These are phyloP conservation scores for Geodia barretti DNA, from an alignment of 37 sponge, comb jelly and placozoan species.

Conservation along the genomic window DNA sequence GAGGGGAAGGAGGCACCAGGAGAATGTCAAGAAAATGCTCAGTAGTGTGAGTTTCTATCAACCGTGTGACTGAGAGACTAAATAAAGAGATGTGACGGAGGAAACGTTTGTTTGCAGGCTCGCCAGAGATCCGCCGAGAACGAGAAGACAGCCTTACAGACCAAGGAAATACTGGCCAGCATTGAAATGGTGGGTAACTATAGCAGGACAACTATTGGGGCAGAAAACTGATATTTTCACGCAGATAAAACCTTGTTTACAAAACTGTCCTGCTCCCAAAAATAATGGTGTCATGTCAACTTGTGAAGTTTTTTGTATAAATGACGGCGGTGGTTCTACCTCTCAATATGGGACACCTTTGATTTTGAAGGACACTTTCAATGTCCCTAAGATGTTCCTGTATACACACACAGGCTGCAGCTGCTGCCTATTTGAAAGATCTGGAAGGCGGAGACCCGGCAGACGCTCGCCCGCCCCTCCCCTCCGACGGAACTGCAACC, in stretches of 20 bases:
- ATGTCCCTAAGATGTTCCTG: no score
- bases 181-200: conserved; percentile 34
- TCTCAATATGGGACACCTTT: not conserved
- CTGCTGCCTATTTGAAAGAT: not conserved
- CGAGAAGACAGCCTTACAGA: conserved; percentile 42
- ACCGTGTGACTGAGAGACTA: not conserved
- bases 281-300: no score
- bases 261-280: no score
- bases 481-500: not conserved
- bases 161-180: conserved; percentile 11
- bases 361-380: no score
- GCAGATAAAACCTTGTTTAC: no score
- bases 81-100: no score
- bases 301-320: no score
- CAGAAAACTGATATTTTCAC: no score
- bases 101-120: conserved; percentile 19
- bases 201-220: not conserved
- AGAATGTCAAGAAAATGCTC: conserved; percentile 67
- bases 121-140: conserved; percentile 23
- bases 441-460: not conserved
- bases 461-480: not conserved
- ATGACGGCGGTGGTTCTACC: no score
- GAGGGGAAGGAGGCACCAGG: conserved; percentile 75
- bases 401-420: conserved; percentile 9
- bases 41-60: conserved; percentile 24